Base-by-base conservation (phyloP, 1,140 invertebrate species). In the Pomacea maculata region DNA sequence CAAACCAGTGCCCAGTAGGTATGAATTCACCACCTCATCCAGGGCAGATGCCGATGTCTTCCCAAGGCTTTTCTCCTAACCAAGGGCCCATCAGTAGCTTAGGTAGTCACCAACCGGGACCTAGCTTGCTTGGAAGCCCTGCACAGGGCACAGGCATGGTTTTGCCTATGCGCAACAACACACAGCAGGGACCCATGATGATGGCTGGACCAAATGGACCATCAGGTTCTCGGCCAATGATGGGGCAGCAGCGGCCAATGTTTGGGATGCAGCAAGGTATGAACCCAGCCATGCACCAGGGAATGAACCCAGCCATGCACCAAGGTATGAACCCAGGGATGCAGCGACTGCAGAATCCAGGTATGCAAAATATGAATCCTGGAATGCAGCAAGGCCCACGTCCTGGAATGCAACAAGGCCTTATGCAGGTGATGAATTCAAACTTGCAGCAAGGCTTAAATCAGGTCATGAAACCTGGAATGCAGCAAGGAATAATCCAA, bases 21-120 rank as follows among this genome's bases (percentile, higher is more conserved):
- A 83, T 78, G 52, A 82, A 82, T 45, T 78, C 77, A 57, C 78
- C 83, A 64, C 80, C 75, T 45, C n/a, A 25, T 11, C 29, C 12
- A 70, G 67, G 67, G 67, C 67, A 70, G 67, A 34, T n/a, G 29
- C 67, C 67, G 4, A 25, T 34, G 29, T 70, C 67, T 34, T 70
- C 67, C 21, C 67, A 70, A 34, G 29, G 67, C 12, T 70, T 70
- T 1, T 70, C 67, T n/a, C 67, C 67, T 25, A 34, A 34, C 29
- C 67, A 64, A 55, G n/a, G 65, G 11, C 52, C 77, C 21, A 34
- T 7, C 52, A 17, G 45, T 25, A 55, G 65, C n/a, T 19, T 65
- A n/a, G 29, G 15, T 67, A 12, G 14, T 34, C 52, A 17, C 61
- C 25, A 34, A 34, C 29, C 63, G 14, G 34, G 77, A 11, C 65